These are phyloP conservation scores for Drosophila auraria DNA, from an alignment of 1,140 invertebrate species.

Conservation along the genomic window DNA sequence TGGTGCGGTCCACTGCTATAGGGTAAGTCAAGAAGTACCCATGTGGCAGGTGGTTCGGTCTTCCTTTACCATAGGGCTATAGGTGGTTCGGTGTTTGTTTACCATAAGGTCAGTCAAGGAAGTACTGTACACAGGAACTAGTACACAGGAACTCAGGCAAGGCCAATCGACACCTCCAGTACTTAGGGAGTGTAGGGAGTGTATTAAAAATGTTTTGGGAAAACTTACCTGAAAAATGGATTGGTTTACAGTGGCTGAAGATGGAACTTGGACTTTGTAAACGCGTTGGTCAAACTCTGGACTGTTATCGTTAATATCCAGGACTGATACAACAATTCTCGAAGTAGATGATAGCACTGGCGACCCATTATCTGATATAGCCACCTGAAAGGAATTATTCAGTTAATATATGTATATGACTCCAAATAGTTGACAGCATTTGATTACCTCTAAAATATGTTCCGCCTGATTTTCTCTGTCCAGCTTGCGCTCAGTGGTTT, in stretches of 20 bases:
- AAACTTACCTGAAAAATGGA: conserved; percentile 88
- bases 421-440: neutral
- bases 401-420: neutral
- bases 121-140: too few species aligned
- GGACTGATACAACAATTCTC: conserved; percentile 92
- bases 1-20: too few species aligned
- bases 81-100: too few species aligned
- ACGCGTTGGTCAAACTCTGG: conserved; percentile 93
- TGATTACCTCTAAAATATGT: conserved; percentile 93
- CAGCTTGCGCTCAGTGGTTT: conserved; percentile 92
- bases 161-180: too few species aligned
- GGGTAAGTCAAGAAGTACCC: too few species aligned
- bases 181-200: too few species aligned
- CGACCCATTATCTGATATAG: conserved; percentile 92
- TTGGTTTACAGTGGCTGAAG: conserved; percentile 86
- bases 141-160: too few species aligned
- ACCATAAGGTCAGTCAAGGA: too few species aligned
- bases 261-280: conserved; percentile 92
- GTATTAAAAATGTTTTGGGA: too few species aligned
- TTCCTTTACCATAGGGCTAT: too few species aligned
- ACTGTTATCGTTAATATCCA: conserved; percentile 94
- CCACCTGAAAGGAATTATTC: conserved; percentile 86
- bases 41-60: too few species aligned
- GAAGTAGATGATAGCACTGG: conserved; percentile 92
- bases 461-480: conserved; percentile 94